A percentile compares a stretch with the other conserved stretches of the same genome.
These are phyloP conservation scores for Halcyon senegalensis DNA, from an alignment of 2,113 vertebrate species.

Conservation along the genomic window DNA sequence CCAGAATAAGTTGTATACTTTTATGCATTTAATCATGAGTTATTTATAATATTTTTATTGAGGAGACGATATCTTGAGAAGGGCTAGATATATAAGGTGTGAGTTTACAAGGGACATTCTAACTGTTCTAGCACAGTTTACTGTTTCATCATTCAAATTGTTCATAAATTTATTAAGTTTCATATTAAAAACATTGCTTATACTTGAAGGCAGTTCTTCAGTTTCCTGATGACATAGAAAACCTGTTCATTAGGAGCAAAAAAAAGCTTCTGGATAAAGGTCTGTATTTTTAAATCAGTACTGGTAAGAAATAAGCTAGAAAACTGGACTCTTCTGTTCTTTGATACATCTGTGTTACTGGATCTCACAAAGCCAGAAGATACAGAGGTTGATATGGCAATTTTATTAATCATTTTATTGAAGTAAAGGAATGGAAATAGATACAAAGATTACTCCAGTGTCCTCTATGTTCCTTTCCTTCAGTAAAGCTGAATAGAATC, in stretches of 20 bases:
- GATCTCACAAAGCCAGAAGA: not conserved
- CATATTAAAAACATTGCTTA: not conserved
- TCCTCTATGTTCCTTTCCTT: not conserved
- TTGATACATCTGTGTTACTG: not conserved
- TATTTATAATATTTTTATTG: not conserved
- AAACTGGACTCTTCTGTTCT: not conserved
- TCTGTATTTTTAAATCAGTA: not conserved
- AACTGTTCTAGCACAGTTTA: not conserved
- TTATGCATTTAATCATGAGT: not conserved
- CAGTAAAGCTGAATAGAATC: not conserved
- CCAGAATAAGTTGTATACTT: not conserved
- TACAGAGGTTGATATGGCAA: not conserved
- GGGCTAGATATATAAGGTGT: not conserved
- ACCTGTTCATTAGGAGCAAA: not conserved
- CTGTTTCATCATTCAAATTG: not conserved
- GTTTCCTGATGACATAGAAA: not conserved
- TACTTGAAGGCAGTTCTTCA: not conserved
- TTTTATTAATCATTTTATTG: not conserved
- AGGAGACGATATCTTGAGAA: not conserved
- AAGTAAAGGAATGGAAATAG: not conserved
- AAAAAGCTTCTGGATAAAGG: not conserved
- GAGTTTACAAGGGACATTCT: not conserved
- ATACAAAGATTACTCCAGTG: not conserved
- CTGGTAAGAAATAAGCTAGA: not conserved
- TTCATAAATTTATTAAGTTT: not conserved